phyloP scores from a whole-genome alignment of 2,797 vertebrate species.

The Streptopelia turtur region DNA sequence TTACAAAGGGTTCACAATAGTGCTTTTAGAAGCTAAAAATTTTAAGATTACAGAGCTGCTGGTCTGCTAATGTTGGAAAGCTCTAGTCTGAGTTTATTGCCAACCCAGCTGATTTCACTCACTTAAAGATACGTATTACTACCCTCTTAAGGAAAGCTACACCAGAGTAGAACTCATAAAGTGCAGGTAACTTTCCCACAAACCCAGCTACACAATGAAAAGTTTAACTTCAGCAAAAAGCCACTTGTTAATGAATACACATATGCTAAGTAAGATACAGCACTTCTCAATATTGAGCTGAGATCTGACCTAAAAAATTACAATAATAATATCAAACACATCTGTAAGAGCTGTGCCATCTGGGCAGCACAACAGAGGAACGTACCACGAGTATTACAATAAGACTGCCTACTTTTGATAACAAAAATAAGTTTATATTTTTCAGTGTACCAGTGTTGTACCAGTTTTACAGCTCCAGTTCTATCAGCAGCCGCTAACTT shows the following conservation, averaged over 20 bases:
- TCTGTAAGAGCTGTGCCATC: not conserved
- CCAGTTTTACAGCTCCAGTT: not conserved
- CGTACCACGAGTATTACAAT: not conserved
- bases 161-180: not conserved
- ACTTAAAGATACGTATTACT: not conserved
- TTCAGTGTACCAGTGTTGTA: not conserved
- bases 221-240: not conserved
- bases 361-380: not conserved
- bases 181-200: not conserved
- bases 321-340: not conserved
- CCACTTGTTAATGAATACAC: not conserved
- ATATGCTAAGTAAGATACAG: not conserved
- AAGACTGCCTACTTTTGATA: not conserved
- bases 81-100: slow-evolving; percentile 3
- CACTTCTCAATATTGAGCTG: not conserved
- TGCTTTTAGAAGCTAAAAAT: not conserved
- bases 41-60: not conserved
- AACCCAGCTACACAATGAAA: not conserved
- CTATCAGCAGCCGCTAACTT: not conserved
- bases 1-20: not conserved
- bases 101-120: not conserved
- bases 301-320: not conserved
- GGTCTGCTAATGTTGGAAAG: not conserved
- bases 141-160: slow-evolving; percentile 17
- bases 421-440: not conserved